Percentiles rank a stretch among this genome's conserved stretches.
Conservation (phyloP, 2,888 invertebrate genomes). For the Adineta ricciae region DNA sequence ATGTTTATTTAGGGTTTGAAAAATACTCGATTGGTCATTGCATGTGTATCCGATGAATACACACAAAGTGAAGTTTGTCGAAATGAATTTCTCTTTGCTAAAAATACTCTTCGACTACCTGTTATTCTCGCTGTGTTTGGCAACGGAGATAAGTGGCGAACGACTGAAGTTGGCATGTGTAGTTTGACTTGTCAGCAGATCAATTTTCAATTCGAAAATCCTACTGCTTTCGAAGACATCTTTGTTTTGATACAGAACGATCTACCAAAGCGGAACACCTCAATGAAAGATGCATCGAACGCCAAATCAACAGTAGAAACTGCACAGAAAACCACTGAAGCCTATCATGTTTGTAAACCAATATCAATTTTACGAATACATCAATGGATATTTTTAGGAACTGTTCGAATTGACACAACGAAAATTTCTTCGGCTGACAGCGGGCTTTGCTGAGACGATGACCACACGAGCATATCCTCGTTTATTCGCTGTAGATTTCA, state of each 20-base stretch:
- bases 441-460: slow-evolving; percentile 40
- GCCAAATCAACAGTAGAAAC: too few relatives aligned
- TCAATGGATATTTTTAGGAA: slow-evolving; percentile 38
- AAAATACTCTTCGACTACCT: slow-evolving; percentile 41
- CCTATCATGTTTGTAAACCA: background rate
- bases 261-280: background rate
- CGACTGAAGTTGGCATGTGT: slow-evolving; percentile 20
- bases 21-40: slow-evolving; percentile 40
- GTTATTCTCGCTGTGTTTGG: slow-evolving; percentile 43
- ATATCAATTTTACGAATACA: background rate
- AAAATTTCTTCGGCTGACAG: slow-evolving; percentile 43
- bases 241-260: background rate
- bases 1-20: slow-evolving; percentile 43
- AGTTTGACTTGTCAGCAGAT: background rate
- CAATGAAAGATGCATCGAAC: background rate
- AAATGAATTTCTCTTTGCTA: slow-evolving; percentile 44
- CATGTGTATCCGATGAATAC: slow-evolving; percentile 45
- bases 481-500: slow-evolving; percentile 43
- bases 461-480: slow-evolving; percentile 40
- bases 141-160: slow-evolving; percentile 41
- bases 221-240: background rate
- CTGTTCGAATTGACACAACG: slow-evolving; percentile 45
- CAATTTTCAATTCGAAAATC: slow-evolving; percentile 20
- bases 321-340: background rate
- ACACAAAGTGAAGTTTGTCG: slow-evolving; percentile 40